phyloP scores from a whole-genome alignment of 2,888 invertebrate species.

The Operophtera brumata region DNA sequence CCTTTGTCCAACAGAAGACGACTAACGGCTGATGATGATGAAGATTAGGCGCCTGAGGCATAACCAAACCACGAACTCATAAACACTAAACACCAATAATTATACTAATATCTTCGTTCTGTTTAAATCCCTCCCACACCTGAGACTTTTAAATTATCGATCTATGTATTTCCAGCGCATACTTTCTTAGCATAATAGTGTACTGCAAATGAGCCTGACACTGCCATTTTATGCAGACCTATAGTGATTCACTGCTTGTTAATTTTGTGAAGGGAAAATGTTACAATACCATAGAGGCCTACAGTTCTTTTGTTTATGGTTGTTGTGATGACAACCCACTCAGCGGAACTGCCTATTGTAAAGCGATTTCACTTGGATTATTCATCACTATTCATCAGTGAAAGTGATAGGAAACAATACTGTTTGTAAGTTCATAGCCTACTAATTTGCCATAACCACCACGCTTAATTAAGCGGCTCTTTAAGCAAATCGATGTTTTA shows the following conservation, averaged over 20 bases:
- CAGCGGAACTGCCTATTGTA: constrained; percentile 53
- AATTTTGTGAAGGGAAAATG: constrained; percentile 8
- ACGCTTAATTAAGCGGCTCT: constrained; percentile 27
- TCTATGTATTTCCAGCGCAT: constrained; percentile 21
- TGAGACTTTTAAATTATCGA: no score
- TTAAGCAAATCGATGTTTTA: no score
- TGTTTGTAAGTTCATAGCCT: constrained; percentile 37
- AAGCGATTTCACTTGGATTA: constrained; percentile 63
- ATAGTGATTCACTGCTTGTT: constrained; percentile 34
- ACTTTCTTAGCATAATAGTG: constrained; percentile 39
- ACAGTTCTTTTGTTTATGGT: constrained; percentile 46
- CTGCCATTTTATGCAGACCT: constrained; percentile 31
- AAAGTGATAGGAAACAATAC: constrained; percentile 62
- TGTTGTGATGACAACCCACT: constrained; percentile 39
- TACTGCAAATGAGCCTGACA: constrained; percentile 9
- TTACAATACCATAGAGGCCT: constrained; percentile 22
- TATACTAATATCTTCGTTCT: no score
- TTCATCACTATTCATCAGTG: constrained; percentile 57
- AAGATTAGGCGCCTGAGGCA: no score
- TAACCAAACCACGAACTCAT: no score
- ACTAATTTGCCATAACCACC: constrained; percentile 15
- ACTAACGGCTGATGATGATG: no score
- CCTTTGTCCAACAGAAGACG: no score
- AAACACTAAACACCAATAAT: no score
- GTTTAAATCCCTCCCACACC: no score